Evolutionary conservation across 2,888 invertebrate genomes (phyloP), one percentile per base, ranked within the genome.

Genomic region (Caenorhabditis sp.): DNA sequence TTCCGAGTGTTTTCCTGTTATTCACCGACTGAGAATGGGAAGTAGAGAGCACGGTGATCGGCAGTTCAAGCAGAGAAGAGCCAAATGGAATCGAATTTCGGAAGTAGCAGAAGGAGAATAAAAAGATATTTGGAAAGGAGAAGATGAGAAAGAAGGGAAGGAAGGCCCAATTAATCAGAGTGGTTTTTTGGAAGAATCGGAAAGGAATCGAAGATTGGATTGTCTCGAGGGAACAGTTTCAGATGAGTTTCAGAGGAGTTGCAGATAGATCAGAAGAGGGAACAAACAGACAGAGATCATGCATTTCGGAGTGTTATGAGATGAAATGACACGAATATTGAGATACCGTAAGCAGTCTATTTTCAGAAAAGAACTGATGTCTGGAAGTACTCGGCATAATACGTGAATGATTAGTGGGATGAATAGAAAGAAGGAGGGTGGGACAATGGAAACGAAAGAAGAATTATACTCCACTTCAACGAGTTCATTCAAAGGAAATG

Each of bases 1-100:
- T 72, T 72, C 72, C 72, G 44, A 37, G 47, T 24, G 58, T 24
- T 62, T 64, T 72, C 72, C 72, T 72, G 72, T 64, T 72, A 40
- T 72, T 44, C 8, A 8, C 11, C 22, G 22, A 53, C 11, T 32
- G 47, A 28, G 32, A 58, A 22, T 26, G 32, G 22, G 26, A 9
- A 32, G 11, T 32, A 4, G 32, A 9, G 13, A 8, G 13, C 28
- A 35, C 56, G 47, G 68, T 50, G 47, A 20, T 69, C 24, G 9
- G 1, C 51, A 51, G 51, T 51, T 51, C 51, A 51, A 3, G 22
- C 26, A 26, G 51, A 26, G 22, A 24, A 22, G 24, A 3, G 1
- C 24, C 37, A 28, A 55, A 68, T 40, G 24, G 51, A 53, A 55
- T 65, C 24, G 55, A 40, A 28, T n/a, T n/a, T 8, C 9, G 40